Conservation (phyloP, 1,140 invertebrate genomes). For the Trachymyrmex septentrionalis region DNA sequence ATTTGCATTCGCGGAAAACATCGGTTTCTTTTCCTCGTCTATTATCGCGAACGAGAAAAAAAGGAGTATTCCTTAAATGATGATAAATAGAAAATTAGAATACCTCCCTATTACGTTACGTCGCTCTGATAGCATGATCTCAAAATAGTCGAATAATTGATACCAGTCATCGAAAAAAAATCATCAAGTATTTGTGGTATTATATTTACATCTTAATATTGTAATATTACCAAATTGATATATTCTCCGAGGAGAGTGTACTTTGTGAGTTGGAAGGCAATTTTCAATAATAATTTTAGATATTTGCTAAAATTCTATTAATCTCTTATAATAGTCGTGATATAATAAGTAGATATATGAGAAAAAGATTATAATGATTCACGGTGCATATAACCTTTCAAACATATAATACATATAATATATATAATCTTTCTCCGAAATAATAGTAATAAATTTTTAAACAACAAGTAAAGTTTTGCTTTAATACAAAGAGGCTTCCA, state of each 20-base stretch:
- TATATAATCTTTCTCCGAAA: background rate
- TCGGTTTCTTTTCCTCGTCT: background rate
- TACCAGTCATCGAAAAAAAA: background rate
- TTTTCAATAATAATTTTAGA: background rate
- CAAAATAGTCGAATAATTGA: background rate
- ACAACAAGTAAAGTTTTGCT: background rate
- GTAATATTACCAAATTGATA: background rate
- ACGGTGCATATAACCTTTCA: background rate
- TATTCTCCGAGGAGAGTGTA: background rate
- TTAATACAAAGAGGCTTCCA: background rate
- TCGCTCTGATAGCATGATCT: background rate
- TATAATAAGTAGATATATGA: background rate
- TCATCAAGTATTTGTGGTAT: background rate
- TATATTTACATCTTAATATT: background rate
- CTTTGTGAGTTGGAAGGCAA: background rate
- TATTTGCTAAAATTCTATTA: constrained; percentile 8
- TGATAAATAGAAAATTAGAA: background rate
- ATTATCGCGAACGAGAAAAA: background rate
- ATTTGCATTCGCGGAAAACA: background rate
- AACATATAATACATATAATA: background rate
- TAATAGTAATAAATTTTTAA: background rate
- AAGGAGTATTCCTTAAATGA: background rate
- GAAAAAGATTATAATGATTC: constrained; percentile 2
- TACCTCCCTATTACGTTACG: background rate
- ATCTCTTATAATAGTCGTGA: background rate